Evolutionary conservation across 2,113 vertebrate species (phyloP), one percentile per base, ranked within the genome.

Genomic region (Sterna hirundo): DNA sequence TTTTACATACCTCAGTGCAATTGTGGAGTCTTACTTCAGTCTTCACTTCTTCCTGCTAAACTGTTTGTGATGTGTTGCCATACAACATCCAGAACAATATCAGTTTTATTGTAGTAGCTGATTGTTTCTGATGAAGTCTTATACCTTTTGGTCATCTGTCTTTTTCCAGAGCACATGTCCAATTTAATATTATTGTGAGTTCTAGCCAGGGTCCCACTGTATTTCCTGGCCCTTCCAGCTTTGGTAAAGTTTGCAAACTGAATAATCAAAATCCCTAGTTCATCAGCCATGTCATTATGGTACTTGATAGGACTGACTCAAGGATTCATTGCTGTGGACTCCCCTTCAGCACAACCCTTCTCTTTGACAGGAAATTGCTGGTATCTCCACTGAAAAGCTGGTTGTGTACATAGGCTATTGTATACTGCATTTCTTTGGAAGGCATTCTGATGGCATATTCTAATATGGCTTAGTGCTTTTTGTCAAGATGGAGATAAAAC

Each of bases 331-430:
- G 80, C 83, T 93, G 66, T 3, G 7, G 68, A 25, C 4, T 91
- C 14, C n/a, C 29, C 38, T 80, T 64, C 29, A 51, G 44, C 5
- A 12, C 71, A 55, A 25, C 64, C n/a, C 38, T 86, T 76, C 15
- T 42, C 27, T 64, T 29, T 57, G 46, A 29, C 61, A 93, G 85
- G 82, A 92, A 90, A 78, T 78, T 81, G 85, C 78, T 49, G 30
- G 4, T 27, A 3, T 49, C 21, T 25, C 61, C 78, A 11, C 38
- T 21, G 5, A 34, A 69, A 29, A n/a, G 10, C 87, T 84, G 29
- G 11, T 21, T 0, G 0, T 26, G 29, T 42, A 21, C 57, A 13
- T 10, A 52, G 21, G 2, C 34, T 51, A 6, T 40, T 62, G 10
- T 16, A 26, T 57, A 23, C 54, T 55, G 40, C 16, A 12, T 13